Percentiles rank a stretch among this genome's conserved stretches.
phyloP scores from a whole-genome alignment of 2,797 vertebrate species.

The Scomberomorus guttatus region DNA sequence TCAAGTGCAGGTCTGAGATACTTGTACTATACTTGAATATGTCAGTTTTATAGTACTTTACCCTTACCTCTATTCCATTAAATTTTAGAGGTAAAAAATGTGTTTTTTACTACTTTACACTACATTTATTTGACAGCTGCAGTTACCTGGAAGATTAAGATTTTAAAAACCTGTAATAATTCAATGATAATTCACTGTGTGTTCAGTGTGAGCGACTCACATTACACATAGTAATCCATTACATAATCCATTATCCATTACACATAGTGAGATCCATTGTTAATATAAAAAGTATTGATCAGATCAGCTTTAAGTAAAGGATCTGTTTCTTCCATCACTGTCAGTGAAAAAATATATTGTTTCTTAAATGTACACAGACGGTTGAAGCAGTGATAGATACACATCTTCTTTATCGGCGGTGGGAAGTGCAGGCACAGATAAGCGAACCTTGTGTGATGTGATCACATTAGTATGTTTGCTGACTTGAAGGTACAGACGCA shows the following conservation, averaged over 20 bases:
- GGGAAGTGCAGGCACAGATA: conserved; percentile 37
- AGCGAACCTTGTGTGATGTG: conserved; percentile 44
- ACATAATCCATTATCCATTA: no score
- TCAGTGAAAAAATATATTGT: background rate
- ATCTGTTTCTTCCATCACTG: background rate
- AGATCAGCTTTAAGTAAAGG: background rate
- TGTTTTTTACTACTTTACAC: background rate
- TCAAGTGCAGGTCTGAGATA: background rate
- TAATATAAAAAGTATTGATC: conserved; percentile 11
- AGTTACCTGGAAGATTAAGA: background rate
- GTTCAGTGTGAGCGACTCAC: conserved; percentile 4
- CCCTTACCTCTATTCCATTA: background rate
- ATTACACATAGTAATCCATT: background rate
- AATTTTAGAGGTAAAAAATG: background rate
- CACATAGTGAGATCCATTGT: background rate
- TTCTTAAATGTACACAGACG: conserved; percentile 12
- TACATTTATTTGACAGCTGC: background rate
- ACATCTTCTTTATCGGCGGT: conserved; percentile 41
- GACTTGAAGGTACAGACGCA: conserved; percentile 26
- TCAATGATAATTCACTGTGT: conserved; percentile 2
- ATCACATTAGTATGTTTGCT: conserved; percentile 47
- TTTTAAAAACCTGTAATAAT: background rate
- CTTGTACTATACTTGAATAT: background rate
- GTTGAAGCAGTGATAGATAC: conserved; percentile 7
- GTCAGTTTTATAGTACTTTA: no score